Conservation (phyloP, 2,113 vertebrate genomes). For the Erinaceus europaeus region DNA sequence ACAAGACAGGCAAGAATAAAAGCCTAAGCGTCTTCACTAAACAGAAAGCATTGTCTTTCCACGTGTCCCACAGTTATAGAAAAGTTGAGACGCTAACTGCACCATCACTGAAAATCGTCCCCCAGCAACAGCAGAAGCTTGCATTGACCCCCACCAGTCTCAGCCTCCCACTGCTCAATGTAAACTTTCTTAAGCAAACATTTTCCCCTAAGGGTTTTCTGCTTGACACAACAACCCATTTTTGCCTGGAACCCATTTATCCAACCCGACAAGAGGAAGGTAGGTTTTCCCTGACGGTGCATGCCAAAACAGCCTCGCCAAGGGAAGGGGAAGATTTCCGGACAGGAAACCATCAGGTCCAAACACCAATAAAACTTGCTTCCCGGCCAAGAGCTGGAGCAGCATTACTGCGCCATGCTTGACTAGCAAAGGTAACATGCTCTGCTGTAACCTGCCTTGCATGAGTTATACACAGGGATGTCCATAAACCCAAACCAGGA, state of each 20-base stretch:
- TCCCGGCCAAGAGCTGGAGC: slow-evolving; percentile 55
- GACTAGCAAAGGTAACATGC: slow-evolving; percentile 71
- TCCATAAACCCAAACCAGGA: slow-evolving; percentile 53
- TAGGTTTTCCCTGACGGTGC: slow-evolving; percentile 1
- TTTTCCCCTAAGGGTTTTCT: not conserved
- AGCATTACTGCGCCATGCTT: slow-evolving; percentile 60
- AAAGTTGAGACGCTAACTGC: not conserved
- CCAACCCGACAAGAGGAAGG: slow-evolving; percentile 41
- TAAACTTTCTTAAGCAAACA: not conserved
- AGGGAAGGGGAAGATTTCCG: slow-evolving; percentile 56
- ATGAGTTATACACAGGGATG: slow-evolving; percentile 60
- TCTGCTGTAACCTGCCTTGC: slow-evolving; percentile 66
- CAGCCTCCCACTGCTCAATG: not conserved
- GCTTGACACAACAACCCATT: slow-evolving; percentile 7
- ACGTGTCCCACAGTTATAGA: not conserved
- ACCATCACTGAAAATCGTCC: not conserved
- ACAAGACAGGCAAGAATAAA: too few species aligned
- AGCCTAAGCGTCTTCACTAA: not conserved
- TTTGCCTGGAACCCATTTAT: slow-evolving; percentile 47
- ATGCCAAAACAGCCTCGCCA: slow-evolving; percentile 5
- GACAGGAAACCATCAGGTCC: slow-evolving; percentile 50
- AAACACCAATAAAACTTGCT: slow-evolving; percentile 73
- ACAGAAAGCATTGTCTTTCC: not conserved
- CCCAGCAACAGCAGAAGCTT: not conserved
- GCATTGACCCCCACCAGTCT: not conserved